Base-by-base conservation (phyloP, 2,113 vertebrate species). In the Pteropus alecto region DNA sequence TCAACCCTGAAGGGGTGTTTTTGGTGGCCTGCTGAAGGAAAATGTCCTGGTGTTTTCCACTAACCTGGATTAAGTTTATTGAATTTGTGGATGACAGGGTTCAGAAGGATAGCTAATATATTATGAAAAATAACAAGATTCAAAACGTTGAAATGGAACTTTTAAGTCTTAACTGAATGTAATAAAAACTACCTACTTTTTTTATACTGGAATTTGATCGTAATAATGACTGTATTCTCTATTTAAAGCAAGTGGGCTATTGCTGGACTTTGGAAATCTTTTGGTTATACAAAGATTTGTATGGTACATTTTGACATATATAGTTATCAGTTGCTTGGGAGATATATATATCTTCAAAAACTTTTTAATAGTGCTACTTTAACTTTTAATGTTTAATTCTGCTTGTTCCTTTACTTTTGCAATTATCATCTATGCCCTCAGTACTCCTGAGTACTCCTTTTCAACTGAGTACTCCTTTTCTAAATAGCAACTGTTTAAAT, bases 21-120 rank as follows among this genome's bases (percentile, higher is more conserved):
- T 68, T 35, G 41, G 60, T 77, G 38, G 54, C 68, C 60, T 92
- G 13, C 35, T 88, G 46, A 86, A 96, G 73, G 21, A 86, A 33
- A 86, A 38, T 19, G 41, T 28, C 30, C 18, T 82, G 60, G 86
- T 68, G 4, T 84, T 82, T 85, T 18, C 19, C 38, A 81, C 28
- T 94, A 54, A 70, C 5, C 41, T 93, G 63, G 51, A 33, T 96
- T 89, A 51, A 81, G 46, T 76, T 83, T 46, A 33, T 87, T 87
- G 63, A 92, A 38, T 71, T 94, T 92, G 60, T 95, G n/a, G 11
- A 51, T 94, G 74, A 70, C 86, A 78, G 77, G 68, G 24, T 81
- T 82, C 5, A 77, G 58, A 88, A 51, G 22, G 8, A 68, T 73
- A 92, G 26, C 51, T 77, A 89, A 14, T 67, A 43, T 41, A 3